Evolutionary conservation across 23 tunicate genomes (phyloP), one percentile per base, ranked within the genome.

Genomic region (Clavelina lepadiformis): DNA sequence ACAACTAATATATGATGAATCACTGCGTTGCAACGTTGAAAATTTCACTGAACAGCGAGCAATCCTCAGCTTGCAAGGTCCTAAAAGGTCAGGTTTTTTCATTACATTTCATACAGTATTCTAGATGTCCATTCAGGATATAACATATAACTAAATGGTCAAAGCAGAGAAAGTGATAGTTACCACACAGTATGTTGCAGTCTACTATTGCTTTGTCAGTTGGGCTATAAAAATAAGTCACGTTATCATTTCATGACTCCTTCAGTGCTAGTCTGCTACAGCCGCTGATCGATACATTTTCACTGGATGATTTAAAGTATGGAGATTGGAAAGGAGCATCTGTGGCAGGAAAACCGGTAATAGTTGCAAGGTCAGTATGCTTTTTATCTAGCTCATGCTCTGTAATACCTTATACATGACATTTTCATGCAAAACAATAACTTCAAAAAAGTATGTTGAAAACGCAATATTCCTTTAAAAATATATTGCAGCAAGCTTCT

Each of bases 61-160:
- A 0, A 54, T 82, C 5, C 31, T 82, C 4, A 74, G 81, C 34
- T 69, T 82, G 0, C 75, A 60, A 63, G 91, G 91, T 44, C 81
- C 91, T 0, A 82, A 74, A 56, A 82, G 91, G 81, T 70, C 20
- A 18, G 11, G 49, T 8, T n/a, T n/a, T n/a, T n/a, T 22, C 50
- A 13, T 44, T 44, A 44, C 13, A 18, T 44, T 13, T 44, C 13
- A 44, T 18, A 44, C 50, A 13, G 18, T 44, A 44, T 18, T 13
- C 50, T 13, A 44, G 13, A 44, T 13, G 18, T 13, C 13, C 18
- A 13, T 44, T 44, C 18, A 18, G 50, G 13, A 44, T 13, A 44
- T 18, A 44, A 44, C n/a, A n/a, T n/a, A n/a, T n/a, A n/a, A n/a
- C n/a, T n/a, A n/a, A n/a, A n/a, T n/a, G n/a, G n/a, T n/a, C n/a